Base-by-base conservation (phyloP, 2,888 invertebrate genomes). In the Cephalotes varians region DNA sequence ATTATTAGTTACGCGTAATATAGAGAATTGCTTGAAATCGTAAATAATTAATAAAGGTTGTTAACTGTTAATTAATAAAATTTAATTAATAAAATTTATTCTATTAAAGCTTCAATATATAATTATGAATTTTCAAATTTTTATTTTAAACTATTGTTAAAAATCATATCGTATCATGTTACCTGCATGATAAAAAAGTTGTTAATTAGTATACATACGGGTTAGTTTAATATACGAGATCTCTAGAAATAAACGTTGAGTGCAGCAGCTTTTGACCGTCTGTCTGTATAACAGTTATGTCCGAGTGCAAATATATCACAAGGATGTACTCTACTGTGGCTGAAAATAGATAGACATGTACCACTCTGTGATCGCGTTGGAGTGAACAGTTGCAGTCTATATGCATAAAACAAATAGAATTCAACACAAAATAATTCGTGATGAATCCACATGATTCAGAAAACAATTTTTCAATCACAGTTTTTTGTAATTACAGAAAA, bases 311-410 rank as follows among this genome's bases (percentile, higher is more conserved):
- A 15, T 54, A 34, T 31, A 28, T 0, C 12, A 31, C 18, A 18
- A 44, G 28, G 18, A 44, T 44, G 15, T 56, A 47, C 25, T 65
- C 44, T 77, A 44, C 40, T 77, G 28, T n/a, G 31, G 31, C 54
- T 44, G 73, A 44, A 44, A 77, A 72, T 72, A 56, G 56, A 9
- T 47, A 54, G 25, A 54, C n/a, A 34, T 56, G 28, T 44, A 71
- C 40, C 31, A 72, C n/a, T n/a, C n/a, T 28, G 51, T n/a, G 28
- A 69, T 71, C n/a, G 40, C 15, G 25, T 37, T 10, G 10, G 25
- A 7, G 12, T 7, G 10, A 6, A 34, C 49, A 31, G 18, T n/a
- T 56, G 40, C 15, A 4, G 5, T 40, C 21, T 51, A 40, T 28
- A 31, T 72, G 18, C 18, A 12, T 12, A 44, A 56, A 34, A 21